Evolutionary conservation across 2,113 vertebrate genomes (phyloP).

Genomic region (Anas platyrhynchos): DNA sequence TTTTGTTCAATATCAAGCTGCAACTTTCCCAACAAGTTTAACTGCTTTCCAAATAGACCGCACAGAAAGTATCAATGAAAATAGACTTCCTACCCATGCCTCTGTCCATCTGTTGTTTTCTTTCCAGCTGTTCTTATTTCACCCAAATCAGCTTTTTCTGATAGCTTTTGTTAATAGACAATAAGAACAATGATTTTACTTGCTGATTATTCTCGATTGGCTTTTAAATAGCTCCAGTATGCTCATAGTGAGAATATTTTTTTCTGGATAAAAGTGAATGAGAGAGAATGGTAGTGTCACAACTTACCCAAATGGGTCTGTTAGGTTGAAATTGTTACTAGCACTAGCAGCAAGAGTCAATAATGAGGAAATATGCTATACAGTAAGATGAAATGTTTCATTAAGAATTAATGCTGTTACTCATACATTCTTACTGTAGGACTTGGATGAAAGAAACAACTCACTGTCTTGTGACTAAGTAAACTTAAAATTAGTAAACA

Average conservation of each 20-base stretch:
- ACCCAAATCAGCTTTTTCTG: slow-evolving; percentile 50
- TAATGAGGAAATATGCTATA: slow-evolving; percentile 25
- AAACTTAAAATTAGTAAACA: neutral
- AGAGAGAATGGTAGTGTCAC: slow-evolving; percentile 9
- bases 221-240: slow-evolving; percentile 47
- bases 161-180: slow-evolving; percentile 60
- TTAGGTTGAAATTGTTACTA: slow-evolving; percentile 59
- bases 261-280: slow-evolving; percentile 16
- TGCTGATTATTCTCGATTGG: slow-evolving; percentile 31
- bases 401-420: neutral
- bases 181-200: slow-evolving; percentile 55
- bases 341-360: slow-evolving; percentile 23
- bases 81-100: neutral
- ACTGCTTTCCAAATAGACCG: neutral
- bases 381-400: neutral
- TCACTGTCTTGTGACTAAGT: neutral
- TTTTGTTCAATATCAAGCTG: neutral
- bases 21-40: neutral
- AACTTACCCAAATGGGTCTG: slow-evolving; percentile 32
- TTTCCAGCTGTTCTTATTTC: slow-evolving; percentile 53
- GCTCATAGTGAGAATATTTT: slow-evolving; percentile 40
- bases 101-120: slow-evolving; percentile 28
- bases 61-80: slow-evolving; percentile 12
- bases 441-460: neutral
- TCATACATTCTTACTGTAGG: neutral